Percentiles rank a stretch among this genome's conserved stretches.
Evolutionary conservation across 2,113 vertebrate genomes (phyloP).

Genomic region (Choloepus hoffmanni): DNA sequence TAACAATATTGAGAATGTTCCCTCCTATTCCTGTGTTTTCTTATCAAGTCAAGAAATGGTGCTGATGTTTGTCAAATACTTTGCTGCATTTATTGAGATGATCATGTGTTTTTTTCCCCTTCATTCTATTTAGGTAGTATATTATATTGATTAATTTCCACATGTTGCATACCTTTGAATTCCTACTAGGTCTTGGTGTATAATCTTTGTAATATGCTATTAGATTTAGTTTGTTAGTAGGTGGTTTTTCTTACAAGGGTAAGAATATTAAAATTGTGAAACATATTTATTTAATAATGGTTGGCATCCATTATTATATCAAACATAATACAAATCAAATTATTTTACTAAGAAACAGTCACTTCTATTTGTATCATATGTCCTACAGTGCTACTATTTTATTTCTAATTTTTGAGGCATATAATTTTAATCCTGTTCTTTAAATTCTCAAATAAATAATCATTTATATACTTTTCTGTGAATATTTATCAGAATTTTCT

Average conservation of each 20-base stretch:
- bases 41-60: too few relatives aligned
- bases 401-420: background rate
- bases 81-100: too few relatives aligned
- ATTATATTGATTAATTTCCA: too few relatives aligned
- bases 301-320: background rate
- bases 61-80: too few relatives aligned
- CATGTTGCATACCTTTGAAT: too few relatives aligned
- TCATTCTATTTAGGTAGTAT: too few relatives aligned
- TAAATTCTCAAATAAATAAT: background rate
- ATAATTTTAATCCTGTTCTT: background rate
- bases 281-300: background rate
- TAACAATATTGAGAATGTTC: too few relatives aligned
- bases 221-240: background rate
- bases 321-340: background rate
- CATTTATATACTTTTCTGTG: background rate
- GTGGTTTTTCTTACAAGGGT: background rate
- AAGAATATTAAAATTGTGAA: background rate
- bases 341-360: background rate
- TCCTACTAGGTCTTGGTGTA: too few relatives aligned
- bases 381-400: background rate
- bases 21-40: too few relatives aligned
- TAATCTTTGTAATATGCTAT: too few relatives aligned
- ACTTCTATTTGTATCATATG: background rate
- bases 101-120: too few relatives aligned
- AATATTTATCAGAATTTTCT: conserved; percentile 35